phyloP scores from a whole-genome alignment of 2,888 invertebrate species.

The Netelia fuscicornis region DNA sequence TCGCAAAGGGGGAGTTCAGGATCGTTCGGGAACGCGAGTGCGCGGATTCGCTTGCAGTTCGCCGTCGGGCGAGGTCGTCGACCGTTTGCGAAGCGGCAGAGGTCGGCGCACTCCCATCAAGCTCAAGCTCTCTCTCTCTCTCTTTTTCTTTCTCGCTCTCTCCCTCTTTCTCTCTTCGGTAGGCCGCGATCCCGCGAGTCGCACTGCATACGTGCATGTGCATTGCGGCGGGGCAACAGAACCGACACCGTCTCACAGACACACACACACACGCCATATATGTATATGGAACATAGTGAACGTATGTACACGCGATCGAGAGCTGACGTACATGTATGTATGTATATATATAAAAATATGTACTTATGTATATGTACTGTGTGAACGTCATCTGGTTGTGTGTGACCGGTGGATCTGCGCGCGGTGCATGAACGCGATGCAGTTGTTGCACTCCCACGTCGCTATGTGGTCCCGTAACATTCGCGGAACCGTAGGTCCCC shows the following conservation, averaged over 20 bases:
- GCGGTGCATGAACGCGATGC: slow-evolving; percentile 75
- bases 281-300: slow-evolving; percentile 14
- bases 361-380: slow-evolving; percentile 52
- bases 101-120: slow-evolving; percentile 82
- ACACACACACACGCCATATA: slow-evolving; percentile 13
- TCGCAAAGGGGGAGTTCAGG: slow-evolving; percentile 31
- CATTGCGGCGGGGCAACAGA: slow-evolving; percentile 29
- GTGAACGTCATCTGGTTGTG: slow-evolving; percentile 72
- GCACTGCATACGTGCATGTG: slow-evolving; percentile 42
- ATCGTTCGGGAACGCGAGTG: slow-evolving; percentile 55
- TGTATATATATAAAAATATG: slow-evolving; percentile 11
- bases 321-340: slow-evolving; percentile 72
- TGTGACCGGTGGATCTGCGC: slow-evolving; percentile 72
- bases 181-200: slow-evolving; percentile 59
- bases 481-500: slow-evolving; percentile 79
- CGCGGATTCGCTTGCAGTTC: slow-evolving; percentile 51
- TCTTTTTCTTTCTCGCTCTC: slow-evolving; percentile 45
- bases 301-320: slow-evolving; percentile 59
- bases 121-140: slow-evolving; percentile 48
- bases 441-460: slow-evolving; percentile 83
- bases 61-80: slow-evolving; percentile 78
- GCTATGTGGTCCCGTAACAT: slow-evolving; percentile 84
- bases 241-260: slow-evolving; percentile 10
- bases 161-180: slow-evolving; percentile 39
- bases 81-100: slow-evolving; percentile 82